phyloP scores from a whole-genome alignment of 1,140 invertebrate species.

The Ceratina japonica region DNA sequence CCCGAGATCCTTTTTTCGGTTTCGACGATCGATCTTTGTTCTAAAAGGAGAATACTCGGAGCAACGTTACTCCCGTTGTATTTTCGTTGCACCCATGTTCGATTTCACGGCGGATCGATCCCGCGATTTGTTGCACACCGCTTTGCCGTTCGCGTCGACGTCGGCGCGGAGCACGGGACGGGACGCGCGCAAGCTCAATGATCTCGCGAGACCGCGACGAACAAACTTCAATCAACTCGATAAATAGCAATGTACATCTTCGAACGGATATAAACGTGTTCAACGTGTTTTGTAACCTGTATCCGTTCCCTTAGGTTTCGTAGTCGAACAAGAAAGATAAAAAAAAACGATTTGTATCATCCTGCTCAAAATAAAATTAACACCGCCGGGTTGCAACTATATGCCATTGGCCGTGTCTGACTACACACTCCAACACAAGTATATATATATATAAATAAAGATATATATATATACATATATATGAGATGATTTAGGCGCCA shows the following conservation, averaged over 20 bases:
- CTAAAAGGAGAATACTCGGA: slow-evolving; percentile 24
- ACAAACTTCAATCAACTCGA: slow-evolving; percentile 11
- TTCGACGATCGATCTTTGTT: slow-evolving; percentile 22
- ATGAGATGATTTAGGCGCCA: slow-evolving; percentile 19
- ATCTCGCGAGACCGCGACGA: slow-evolving; percentile 10
- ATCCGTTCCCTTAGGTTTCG: slow-evolving; percentile 22
- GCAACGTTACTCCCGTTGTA: slow-evolving; percentile 31
- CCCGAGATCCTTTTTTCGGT: slow-evolving; percentile 11
- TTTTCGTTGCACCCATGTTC: slow-evolving; percentile 32
- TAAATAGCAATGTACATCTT: slow-evolving; percentile 1
- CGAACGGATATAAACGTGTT: slow-evolving; percentile 24
- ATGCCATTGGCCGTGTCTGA: background rate
- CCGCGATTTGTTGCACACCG: slow-evolving; percentile 18
- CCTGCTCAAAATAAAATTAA: slow-evolving; percentile 32
- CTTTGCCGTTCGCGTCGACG: slow-evolving; percentile 21
- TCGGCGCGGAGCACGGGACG: background rate
- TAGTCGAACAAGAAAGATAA: background rate
- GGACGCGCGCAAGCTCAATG: slow-evolving; percentile 12
- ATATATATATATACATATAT: no score
- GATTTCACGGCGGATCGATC: slow-evolving; percentile 4
- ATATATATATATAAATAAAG: background rate
- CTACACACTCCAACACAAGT: background rate
- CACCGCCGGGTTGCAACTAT: slow-evolving; percentile 6
- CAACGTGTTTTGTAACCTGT: slow-evolving; percentile 34
- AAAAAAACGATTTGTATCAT: slow-evolving; percentile 25